Conservation (phyloP, 2,113 vertebrate species). For the Erythrolamprus reginae region DNA sequence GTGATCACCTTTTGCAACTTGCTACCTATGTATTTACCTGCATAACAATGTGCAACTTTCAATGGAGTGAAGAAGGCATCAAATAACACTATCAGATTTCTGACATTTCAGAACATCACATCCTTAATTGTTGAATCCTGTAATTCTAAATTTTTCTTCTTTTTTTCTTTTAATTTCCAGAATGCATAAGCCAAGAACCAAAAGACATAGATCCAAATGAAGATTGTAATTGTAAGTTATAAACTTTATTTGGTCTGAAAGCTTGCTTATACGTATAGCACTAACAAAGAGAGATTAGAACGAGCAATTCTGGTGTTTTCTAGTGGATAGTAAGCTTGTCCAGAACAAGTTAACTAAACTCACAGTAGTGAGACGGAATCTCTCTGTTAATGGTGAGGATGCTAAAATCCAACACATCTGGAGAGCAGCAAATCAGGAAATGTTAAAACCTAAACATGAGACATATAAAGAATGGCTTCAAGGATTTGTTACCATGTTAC, state of each 20-base stretch:
- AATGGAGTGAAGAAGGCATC: neutral
- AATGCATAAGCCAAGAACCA: constrained; percentile 84
- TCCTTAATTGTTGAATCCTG: neutral
- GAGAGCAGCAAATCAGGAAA: neutral
- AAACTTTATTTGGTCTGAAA: neutral
- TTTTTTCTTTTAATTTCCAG: constrained; percentile 63
- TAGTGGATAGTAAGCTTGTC: neutral
- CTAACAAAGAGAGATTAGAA: neutral
- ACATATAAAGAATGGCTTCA: too few relatives aligned
- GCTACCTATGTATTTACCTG: neutral
- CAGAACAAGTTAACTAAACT: constrained; percentile 8
- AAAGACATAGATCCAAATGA: constrained; percentile 78
- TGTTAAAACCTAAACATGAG: neutral
- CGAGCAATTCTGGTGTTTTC: neutral
- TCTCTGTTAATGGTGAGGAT: neutral
- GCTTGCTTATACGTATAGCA: neutral
- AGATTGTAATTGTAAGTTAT: constrained; percentile 79
- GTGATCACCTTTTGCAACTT: too few relatives aligned
- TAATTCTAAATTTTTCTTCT: constrained; percentile 6
- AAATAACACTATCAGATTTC: neutral
- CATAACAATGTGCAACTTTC: constrained; percentile 4
- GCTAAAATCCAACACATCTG: neutral
- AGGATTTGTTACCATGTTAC: neutral
- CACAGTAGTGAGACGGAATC: neutral
- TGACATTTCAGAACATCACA: neutral